Percentiles rank a stretch among this genome's conserved stretches.
These are phyloP conservation scores for Falco berigora DNA, from an alignment of 2,797 vertebrate species.

Conservation along the genomic window DNA sequence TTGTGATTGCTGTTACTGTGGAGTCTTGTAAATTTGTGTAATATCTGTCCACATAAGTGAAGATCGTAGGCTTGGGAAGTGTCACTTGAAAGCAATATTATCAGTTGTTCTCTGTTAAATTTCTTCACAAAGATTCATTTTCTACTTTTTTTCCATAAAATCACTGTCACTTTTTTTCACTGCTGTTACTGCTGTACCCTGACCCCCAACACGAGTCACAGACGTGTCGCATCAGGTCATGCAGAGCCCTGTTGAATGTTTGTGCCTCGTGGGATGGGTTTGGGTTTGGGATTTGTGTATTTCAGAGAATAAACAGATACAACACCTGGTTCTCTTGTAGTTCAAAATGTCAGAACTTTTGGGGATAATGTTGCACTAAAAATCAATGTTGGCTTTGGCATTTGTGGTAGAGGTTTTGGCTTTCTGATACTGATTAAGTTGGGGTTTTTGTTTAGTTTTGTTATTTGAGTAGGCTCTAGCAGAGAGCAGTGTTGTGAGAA, in stretches of 20 bases:
- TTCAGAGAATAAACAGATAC: neutral
- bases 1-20: neutral
- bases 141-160: neutral
- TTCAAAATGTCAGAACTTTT: neutral
- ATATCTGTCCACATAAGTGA: neutral
- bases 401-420: neutral
- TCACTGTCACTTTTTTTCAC: neutral
- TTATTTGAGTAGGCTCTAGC: neutral
- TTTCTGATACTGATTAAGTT: neutral
- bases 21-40: neutral
- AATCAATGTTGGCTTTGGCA: neutral
- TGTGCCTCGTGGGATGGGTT: accelerated
- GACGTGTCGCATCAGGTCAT: accelerated
- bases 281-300: neutral
- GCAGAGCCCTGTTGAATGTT: neutral
- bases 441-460: neutral
- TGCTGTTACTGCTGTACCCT: neutral
- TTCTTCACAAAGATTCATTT: neutral
- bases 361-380: neutral
- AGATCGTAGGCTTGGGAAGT: neutral
- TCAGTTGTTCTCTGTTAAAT: neutral
- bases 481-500: neutral
- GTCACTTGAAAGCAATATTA: neutral
- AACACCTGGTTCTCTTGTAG: accelerated
- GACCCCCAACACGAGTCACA: accelerated